Conservation (phyloP, 2,113 vertebrate genomes). For the Loxodonta africana region DNA sequence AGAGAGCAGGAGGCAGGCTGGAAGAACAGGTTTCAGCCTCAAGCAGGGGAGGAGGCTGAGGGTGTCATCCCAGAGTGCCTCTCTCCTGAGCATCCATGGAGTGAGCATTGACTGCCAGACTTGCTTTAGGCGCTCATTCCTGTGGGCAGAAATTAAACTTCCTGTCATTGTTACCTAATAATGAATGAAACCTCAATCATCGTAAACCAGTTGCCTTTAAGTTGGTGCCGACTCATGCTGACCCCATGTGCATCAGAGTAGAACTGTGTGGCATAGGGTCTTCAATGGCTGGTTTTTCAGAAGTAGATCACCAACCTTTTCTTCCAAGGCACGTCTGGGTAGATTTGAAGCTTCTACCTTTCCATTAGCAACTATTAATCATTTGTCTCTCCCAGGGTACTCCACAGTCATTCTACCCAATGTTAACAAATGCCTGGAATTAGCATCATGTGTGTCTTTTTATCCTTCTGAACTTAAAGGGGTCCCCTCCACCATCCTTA, state of each 20-base stretch:
- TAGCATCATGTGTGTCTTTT: background rate
- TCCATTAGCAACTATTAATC: background rate
- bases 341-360: background rate
- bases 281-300: background rate
- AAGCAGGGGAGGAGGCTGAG: slow-evolving; percentile 18
- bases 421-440: background rate
- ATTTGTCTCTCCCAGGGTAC: background rate
- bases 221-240: background rate
- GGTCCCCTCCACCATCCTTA: background rate
- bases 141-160: background rate
- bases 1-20: slow-evolving; percentile 40
- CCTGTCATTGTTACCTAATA: background rate
- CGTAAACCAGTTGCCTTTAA: background rate
- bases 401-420: background rate
- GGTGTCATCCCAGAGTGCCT: background rate
- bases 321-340: background rate
- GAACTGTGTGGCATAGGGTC: background rate
- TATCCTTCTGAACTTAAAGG: background rate
- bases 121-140: background rate
- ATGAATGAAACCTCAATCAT: background rate
- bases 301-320: background rate
- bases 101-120: background rate
- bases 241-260: background rate
- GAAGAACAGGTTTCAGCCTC: slow-evolving; percentile 79
- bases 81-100: background rate